Percentiles rank a stretch among this genome's conserved stretches.
Conservation (phyloP, 2,888 invertebrate genomes). For the Aphrophora alni region DNA sequence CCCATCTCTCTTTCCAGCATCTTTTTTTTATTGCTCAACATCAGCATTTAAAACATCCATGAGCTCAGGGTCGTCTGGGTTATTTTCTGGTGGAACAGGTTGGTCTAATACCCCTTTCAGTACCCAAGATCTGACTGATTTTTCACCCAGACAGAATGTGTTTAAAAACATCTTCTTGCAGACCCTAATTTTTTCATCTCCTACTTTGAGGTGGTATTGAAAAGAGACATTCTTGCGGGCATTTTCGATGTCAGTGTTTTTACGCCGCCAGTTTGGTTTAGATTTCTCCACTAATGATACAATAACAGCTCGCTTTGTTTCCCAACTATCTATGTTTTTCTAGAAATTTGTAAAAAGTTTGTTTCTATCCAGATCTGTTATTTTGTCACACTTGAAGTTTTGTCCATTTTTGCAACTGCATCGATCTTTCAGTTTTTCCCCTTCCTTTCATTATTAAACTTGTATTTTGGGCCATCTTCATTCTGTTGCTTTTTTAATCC, state of each 20-base stretch:
- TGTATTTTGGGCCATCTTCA: conserved; percentile 19
- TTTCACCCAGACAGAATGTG: conserved; percentile 31
- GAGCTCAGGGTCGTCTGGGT: not conserved
- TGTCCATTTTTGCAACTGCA: conserved; percentile 31
- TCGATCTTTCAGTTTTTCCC: conserved; percentile 17
- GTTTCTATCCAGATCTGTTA: conserved; percentile 32
- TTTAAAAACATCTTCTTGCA: conserved; percentile 35
- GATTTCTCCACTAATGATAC: conserved; percentile 33
- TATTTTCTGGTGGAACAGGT: conserved; percentile 17
- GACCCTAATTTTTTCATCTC: conserved; percentile 24
- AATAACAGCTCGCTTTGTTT: conserved; percentile 27
- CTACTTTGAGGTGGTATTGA: conserved; percentile 29
- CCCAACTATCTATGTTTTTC: conserved; percentile 31
- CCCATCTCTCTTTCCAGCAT: conserved; percentile 25
- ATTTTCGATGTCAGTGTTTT: conserved; percentile 28
- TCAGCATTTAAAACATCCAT: not conserved
- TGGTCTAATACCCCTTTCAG: conserved; percentile 24
- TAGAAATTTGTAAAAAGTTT: conserved; percentile 34
- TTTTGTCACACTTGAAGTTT: conserved; percentile 21
- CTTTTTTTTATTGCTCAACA: not conserved
- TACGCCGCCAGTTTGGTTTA: conserved; percentile 20
- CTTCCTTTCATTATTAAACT: conserved; percentile 24
- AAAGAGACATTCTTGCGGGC: conserved; percentile 26
- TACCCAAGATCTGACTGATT: conserved; percentile 31
- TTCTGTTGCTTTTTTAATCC: conserved; percentile 31